Percentiles rank a stretch among this genome's conserved stretches.
Conservation (phyloP, 1,140 invertebrate genomes). For the Lamellibrachia luymesi region DNA sequence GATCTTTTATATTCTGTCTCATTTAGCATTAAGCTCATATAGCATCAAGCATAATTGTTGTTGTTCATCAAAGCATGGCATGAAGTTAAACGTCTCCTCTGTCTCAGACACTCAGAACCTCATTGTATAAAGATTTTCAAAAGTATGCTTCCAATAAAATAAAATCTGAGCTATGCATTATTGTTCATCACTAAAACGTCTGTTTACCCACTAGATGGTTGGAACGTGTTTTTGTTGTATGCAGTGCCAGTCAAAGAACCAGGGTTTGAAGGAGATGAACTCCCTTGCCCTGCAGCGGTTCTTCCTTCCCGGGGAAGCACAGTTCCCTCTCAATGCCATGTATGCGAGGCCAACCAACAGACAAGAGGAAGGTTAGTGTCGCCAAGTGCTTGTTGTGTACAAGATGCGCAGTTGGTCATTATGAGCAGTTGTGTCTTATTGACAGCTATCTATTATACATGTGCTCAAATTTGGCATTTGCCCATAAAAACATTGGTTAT, state of each 20-base stretch:
- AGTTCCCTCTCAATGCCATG: slow-evolving; percentile 96
- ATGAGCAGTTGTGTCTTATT: not conserved
- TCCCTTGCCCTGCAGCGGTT: slow-evolving; percentile 91
- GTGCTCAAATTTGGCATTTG: too few relatives aligned
- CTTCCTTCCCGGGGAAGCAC: slow-evolving; percentile 92
- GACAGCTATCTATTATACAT: too few relatives aligned
- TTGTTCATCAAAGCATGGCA: not conserved
- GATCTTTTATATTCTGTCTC: too few relatives aligned
- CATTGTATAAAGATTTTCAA: too few relatives aligned
- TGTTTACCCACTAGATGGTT: too few relatives aligned
- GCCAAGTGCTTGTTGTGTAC: not conserved
- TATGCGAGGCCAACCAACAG: slow-evolving; percentile 78
- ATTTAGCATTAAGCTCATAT: too few relatives aligned
- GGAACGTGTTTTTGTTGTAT: not conserved
- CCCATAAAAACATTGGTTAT: too few relatives aligned
- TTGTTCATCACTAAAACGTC: too few relatives aligned
- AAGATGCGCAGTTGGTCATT: not conserved
- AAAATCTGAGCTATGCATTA: too few relatives aligned
- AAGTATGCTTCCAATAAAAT: too few relatives aligned
- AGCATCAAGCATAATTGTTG: too few relatives aligned
- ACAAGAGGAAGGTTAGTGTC: slow-evolving; percentile 49
- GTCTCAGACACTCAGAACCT: not conserved
- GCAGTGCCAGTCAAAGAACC: slow-evolving; percentile 78
- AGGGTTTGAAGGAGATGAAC: slow-evolving; percentile 94
- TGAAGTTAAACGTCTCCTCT: not conserved